Conservation (phyloP, 2,888 invertebrate species). For the Imbricaverruca yamaguchii region DNA sequence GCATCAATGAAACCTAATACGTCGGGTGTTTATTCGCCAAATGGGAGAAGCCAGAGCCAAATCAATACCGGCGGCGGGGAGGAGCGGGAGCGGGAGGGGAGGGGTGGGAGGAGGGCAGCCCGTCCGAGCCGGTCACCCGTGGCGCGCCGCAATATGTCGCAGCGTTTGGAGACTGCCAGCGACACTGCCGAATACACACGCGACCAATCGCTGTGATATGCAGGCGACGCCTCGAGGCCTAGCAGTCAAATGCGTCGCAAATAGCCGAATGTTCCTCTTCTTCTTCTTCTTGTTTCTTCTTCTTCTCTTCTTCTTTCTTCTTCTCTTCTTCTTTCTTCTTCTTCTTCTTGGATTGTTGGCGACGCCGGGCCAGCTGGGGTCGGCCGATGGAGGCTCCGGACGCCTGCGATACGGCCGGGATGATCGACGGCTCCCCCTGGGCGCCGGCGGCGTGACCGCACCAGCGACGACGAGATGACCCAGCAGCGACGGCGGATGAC, state of each 20-base stretch:
- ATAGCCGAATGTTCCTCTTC: no score
- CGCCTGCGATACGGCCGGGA: constrained; percentile 1
- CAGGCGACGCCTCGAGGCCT: no score
- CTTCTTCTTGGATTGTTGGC: neutral
- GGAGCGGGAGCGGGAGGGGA: neutral
- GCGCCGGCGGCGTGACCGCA: neutral
- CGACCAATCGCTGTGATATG: no score
- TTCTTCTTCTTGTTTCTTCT: no score
- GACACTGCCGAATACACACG: no score
- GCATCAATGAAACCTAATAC: constrained; percentile 3
- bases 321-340: no score
- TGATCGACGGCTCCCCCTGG: neutral
- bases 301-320: no score
- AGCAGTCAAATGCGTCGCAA: no score
- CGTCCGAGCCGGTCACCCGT: no score
- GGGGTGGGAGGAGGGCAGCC: neutral
- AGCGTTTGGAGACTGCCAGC: no score
- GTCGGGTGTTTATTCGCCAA: neutral
- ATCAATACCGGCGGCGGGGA: neutral
- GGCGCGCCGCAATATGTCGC: no score
- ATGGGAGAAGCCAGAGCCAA: neutral
- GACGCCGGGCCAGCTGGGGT: neutral
- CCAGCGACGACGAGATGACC: neutral
- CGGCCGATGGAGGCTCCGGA: neutral
- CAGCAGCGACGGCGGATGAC: no score